Conservation (phyloP, 2,888 invertebrate genomes). For the Eilema caniola region DNA sequence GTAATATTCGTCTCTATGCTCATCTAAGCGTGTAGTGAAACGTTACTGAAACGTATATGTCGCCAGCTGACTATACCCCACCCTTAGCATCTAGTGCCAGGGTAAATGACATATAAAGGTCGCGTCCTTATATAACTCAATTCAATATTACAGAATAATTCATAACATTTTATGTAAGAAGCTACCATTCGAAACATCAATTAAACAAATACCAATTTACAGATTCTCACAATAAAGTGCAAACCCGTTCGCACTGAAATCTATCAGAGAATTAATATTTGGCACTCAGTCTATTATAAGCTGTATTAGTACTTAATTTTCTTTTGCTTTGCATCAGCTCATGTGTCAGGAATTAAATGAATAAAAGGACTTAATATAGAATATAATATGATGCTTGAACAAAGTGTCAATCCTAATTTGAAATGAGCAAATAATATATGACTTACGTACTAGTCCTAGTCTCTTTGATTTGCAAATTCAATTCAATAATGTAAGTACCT, state of each 20-base stretch:
- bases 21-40: neutral
- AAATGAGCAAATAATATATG: neutral
- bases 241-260: neutral
- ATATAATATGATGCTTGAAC: neutral
- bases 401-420: neutral
- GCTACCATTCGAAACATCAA: too few relatives aligned
- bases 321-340: neutral
- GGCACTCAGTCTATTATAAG: neutral
- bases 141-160: too few relatives aligned
- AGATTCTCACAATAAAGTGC: neutral
- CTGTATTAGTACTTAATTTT: neutral
- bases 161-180: too few relatives aligned
- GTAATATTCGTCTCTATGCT: neutral
- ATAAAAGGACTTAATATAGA: too few relatives aligned
- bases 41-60: constrained; percentile 1
- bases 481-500: neutral
- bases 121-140: too few relatives aligned
- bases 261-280: neutral
- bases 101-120: neutral
- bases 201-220: neutral
- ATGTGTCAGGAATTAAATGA: neutral
- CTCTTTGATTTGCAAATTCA: neutral
- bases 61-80: neutral
- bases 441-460: neutral
- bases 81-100: neutral